Percentiles rank a stretch among this genome's conserved stretches.
Evolutionary conservation across 1,140 invertebrate species (phyloP).

Genomic region (Formica exsecta): DNA sequence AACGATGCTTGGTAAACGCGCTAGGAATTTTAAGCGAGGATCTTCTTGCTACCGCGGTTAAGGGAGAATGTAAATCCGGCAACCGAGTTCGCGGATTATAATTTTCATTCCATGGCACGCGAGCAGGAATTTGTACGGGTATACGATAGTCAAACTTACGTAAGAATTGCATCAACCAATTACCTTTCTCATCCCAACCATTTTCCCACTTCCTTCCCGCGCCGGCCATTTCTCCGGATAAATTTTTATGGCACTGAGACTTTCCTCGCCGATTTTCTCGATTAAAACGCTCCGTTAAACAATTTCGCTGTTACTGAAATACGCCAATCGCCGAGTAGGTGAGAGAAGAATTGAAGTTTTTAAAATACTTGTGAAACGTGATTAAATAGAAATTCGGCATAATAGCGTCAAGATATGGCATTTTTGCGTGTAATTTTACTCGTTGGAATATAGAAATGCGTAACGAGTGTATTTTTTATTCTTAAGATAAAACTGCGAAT

Average conservation of each 20-base stretch:
- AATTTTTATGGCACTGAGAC: slow-evolving; percentile 58
- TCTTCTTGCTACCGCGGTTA: slow-evolving; percentile 63
- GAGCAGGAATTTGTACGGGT: slow-evolving; percentile 31
- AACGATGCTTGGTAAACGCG: slow-evolving; percentile 56
- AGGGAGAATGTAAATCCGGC: slow-evolving; percentile 60
- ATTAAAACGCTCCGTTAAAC: slow-evolving; percentile 58
- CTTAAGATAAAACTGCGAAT: not conserved
- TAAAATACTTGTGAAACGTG: slow-evolving; percentile 1
- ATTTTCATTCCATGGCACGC: slow-evolving; percentile 53
- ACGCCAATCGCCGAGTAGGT: slow-evolving; percentile 1
- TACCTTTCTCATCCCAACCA: slow-evolving; percentile 44
- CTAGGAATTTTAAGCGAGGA: slow-evolving; percentile 71
- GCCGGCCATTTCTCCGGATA: slow-evolving; percentile 37
- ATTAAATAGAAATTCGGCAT: slow-evolving; percentile 1
- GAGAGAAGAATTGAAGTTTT: slow-evolving; percentile 1
- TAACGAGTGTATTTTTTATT: not conserved
- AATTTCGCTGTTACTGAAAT: slow-evolving; percentile 42
- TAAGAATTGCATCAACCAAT: slow-evolving; percentile 52
- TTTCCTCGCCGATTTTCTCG: slow-evolving; percentile 32
- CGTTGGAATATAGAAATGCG: not conserved
- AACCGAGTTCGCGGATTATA: slow-evolving; percentile 39
- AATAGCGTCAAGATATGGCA: not conserved
- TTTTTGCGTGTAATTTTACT: not conserved
- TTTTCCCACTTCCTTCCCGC: slow-evolving; percentile 6
- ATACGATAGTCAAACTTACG: slow-evolving; percentile 51